Percentiles rank a stretch among this genome's conserved stretches.
These are phyloP conservation scores for Xanthia icteritia DNA, from an alignment of 2,888 invertebrate genomes.

Conservation along the genomic window DNA sequence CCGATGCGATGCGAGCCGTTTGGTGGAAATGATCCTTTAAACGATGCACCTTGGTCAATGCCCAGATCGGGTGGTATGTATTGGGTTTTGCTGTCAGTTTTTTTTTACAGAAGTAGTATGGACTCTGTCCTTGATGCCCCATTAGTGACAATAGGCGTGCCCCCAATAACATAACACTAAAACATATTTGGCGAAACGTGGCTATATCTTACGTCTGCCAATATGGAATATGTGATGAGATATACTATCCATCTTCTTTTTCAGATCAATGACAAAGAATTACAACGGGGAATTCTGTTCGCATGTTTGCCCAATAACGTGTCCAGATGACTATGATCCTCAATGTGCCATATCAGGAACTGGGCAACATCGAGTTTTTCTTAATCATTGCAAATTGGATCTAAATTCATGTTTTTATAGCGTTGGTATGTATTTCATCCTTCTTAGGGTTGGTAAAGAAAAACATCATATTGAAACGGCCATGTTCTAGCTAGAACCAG, in stretches of 20 bases:
- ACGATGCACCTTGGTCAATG: background rate
- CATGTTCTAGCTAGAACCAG: background rate
- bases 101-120: no score
- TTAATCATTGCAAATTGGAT: constrained; percentile 85
- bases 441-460: no score
- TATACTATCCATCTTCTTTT: background rate
- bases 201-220: background rate
- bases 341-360: constrained; percentile 78
- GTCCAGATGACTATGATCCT: constrained; percentile 82
- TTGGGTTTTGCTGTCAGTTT: no score
- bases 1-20: no score
- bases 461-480: background rate
- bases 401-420: constrained; percentile 77
- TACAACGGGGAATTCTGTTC: constrained; percentile 75
- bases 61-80: background rate
- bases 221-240: no score
- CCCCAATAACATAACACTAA: background rate
- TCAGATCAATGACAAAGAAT: constrained; percentile 74
- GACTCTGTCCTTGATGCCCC: background rate
- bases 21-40: no score
- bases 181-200: background rate
- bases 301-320: constrained; percentile 78
- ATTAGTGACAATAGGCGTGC: background rate
- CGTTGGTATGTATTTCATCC: constrained; percentile 70
- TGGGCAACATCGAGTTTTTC: constrained; percentile 75